Base-by-base conservation (phyloP, 1,140 invertebrate species). In the Drosophila truncata region DNA sequence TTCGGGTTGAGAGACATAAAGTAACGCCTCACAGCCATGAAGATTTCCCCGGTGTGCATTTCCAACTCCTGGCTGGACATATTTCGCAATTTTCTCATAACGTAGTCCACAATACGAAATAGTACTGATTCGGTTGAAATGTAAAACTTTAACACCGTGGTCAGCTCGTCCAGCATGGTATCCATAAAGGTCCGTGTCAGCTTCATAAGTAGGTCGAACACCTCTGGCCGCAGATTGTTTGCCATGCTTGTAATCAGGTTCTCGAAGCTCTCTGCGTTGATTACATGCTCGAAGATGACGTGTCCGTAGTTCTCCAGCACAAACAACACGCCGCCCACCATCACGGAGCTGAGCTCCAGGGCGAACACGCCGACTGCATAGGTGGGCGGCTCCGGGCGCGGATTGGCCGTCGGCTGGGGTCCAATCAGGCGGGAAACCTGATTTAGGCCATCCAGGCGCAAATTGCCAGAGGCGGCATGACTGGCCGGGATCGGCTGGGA, bases 1-100 rank as follows among this genome's bases (percentile, higher is more conserved):
- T 84, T 91, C 1, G 91, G 86, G 55, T 92, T 85, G 1, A 88
- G 44, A n/a, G 78, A 74, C 20, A 70, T 4, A 47, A 60, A 92
- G 50, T 88, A 82, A 0, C 27, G 8, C 9, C 11, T 29, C 0
- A 91, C 58, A 6, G 23, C 52, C 0, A 1, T 0, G 0, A 84
- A 35, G 25, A 85, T 87, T 0, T 59, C 39, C 0, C 20, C 9
- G 13, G 49, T 49, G 25, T 37, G 46, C 0, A 20, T 6, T 3
- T 31, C 14, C 4, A 81, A 4, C 9, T 63, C 4, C 1, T 44
- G 11, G 1, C 18, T 0, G 1, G 4, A 16, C 9, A n/a, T 1
- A 0, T 55, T 0, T 0, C 18, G 1, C 27, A 67, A 84, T 0
- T 52, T 63, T 0, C 25, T n/a, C 27, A 82, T 13, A 14, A 90